Evolutionary conservation across 2,113 vertebrate genomes (phyloP), one percentile per base, ranked within the genome.

Genomic region (Rattus rattus): DNA sequence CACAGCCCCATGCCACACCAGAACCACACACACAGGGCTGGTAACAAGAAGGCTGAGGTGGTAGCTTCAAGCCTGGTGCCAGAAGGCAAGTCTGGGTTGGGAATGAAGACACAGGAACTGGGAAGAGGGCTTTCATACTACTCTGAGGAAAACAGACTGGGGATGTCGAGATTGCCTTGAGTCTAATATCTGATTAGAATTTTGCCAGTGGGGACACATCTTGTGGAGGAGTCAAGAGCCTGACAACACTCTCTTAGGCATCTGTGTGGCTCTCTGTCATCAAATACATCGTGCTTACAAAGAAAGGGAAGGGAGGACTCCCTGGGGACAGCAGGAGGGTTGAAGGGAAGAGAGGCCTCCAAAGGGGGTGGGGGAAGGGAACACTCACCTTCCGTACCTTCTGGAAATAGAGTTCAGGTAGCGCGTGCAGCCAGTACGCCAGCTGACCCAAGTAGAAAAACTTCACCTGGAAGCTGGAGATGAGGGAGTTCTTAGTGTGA

Each of bases 401-500:
- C 98, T 99, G 99, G 99, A 99, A 99, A 98, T 99, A 99, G 84
- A 99, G 99, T 96, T 99, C 99, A 0, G 99, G 99, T 85, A 99
- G 98, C n/a, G 99, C 99, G 0, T 99, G 99, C 83, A 99, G 98
- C 99, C 99, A 99, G 97, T 99, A 99, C 0, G 99, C 99, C 98
- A 99, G 97, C 99, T 99, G 99, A 95, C 99, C 99, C 97, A 99
- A 98, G 99, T 99, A 99, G 99, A 99, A 99, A 91, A 99, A 99
- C 98, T 99, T 99, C 98, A 99, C 99, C 98, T 99, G 99, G 98
- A 99, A 99, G 97, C 99, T 99, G 96, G 87, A 97, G 2, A 59
- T 28, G 97, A 81, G 81, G 90, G 97, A 65, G 43, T 0, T 65
- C 5, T 0, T 5, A 93, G 80, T 39, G 39, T 54, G 76, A 59